Evolutionary conservation across 2,797 vertebrate genomes (phyloP).

Genomic region (Cottoperca gobio): DNA sequence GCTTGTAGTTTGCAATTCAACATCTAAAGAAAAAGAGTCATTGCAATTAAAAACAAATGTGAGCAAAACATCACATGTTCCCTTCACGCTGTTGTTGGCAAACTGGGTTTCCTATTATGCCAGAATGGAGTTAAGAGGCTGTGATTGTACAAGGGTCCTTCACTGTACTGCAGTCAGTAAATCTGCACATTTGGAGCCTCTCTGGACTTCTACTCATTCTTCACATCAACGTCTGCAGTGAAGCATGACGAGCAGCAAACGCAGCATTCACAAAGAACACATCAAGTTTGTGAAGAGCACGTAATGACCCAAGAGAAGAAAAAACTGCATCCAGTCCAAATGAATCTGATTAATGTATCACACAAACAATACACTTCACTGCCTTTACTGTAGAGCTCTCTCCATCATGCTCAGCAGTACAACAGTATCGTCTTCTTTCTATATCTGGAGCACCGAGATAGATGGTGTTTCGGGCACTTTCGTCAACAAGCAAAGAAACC

Average conservation of each 20-base stretch:
- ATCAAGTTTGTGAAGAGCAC: constrained; percentile 14
- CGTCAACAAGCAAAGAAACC: constrained; percentile 38
- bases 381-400: constrained; percentile 20
- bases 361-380: constrained; percentile 24
- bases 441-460: constrained; percentile 43
- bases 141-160: constrained; percentile 33
- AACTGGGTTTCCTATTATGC: constrained; percentile 19
- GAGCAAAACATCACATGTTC: constrained; percentile 7
- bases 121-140: constrained; percentile 29
- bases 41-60: not conserved
- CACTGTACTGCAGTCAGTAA: constrained; percentile 31
- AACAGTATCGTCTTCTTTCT: constrained; percentile 19
- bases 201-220: constrained; percentile 18
- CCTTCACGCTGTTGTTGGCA: constrained; percentile 32
- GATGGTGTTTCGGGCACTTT: constrained; percentile 41
- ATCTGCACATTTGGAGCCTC: constrained; percentile 37
- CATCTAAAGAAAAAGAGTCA: not conserved
- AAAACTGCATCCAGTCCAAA: constrained; percentile 16
- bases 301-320: not conserved
- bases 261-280: constrained; percentile 30
- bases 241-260: constrained; percentile 43
- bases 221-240: constrained; percentile 39
- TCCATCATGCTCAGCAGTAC: constrained; percentile 26
- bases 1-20: not conserved
- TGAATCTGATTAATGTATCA: constrained; percentile 19